Conservation (phyloP, 2,797 vertebrate genomes). For the Poecile montanus region DNA sequence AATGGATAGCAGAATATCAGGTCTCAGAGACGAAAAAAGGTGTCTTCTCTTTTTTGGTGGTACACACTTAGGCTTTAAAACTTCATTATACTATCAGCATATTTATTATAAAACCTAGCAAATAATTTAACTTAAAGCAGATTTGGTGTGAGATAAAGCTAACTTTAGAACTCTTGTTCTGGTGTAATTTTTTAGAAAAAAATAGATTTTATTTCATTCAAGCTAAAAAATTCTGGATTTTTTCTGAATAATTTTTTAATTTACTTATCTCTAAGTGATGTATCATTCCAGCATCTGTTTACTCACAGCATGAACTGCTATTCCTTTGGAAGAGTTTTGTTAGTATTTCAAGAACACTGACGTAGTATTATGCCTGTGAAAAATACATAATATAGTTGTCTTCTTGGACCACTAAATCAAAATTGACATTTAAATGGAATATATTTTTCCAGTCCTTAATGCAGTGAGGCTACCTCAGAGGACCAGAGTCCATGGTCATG, state of each 20-base stretch:
- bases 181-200: neutral
- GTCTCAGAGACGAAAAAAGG: neutral
- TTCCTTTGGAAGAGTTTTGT: neutral
- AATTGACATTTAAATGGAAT: neutral
- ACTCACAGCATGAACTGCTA: neutral
- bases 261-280: fast-evolving
- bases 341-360: neutral
- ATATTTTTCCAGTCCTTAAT: neutral
- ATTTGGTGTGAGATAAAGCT: neutral
- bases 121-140: neutral
- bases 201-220: neutral
- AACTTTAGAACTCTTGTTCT: neutral
- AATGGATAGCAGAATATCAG: neutral
- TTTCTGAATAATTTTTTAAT: neutral
- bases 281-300: neutral
- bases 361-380: neutral
- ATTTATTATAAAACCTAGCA: neutral
- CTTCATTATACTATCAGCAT: neutral
- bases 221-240: neutral
- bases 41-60: neutral
- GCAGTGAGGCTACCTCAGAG: neutral
- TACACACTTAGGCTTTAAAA: neutral
- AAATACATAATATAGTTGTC: neutral
- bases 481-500: neutral
- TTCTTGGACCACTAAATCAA: neutral